These are phyloP conservation scores for Salminus brasiliensis DNA, from an alignment of 2,113 vertebrate species.

Conservation along the genomic window DNA sequence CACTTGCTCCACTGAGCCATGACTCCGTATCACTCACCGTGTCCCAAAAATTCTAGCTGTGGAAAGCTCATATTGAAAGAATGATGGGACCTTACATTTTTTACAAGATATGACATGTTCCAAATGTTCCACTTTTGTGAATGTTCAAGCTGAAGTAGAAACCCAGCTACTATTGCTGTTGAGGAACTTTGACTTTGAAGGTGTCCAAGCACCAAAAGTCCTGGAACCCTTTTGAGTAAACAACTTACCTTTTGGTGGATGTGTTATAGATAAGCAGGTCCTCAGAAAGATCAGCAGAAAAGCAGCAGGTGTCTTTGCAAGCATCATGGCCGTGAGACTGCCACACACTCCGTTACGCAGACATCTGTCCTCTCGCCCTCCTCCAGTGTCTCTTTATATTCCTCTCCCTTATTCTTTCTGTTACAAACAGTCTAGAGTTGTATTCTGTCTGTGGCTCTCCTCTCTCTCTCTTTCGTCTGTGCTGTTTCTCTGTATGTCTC, in stretches of 20 bases:
- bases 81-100: not conserved
- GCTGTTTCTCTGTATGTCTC: too few species aligned
- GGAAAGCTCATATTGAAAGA: not conserved
- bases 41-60: not conserved
- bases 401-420: not conserved
- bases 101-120: not conserved
- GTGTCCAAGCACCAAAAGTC: not conserved
- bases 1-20: conserved; percentile 30
- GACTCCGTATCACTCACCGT: not conserved
- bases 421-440: not conserved
- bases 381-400: not conserved
- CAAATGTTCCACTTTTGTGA: not conserved
- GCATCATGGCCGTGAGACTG: conserved; percentile 58
- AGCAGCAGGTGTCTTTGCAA: conserved; percentile 38
- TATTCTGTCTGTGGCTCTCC: not conserved
- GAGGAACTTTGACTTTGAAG: not conserved
- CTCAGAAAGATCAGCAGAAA: conserved; percentile 61
- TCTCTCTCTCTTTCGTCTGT: too few species aligned
- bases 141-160: not conserved
- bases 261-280: conserved; percentile 37
- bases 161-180: not conserved
- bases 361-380: conserved; percentile 56
- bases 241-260: conserved; percentile 65
- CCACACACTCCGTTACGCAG: conserved; percentile 26
- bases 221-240: not conserved